Evolutionary conservation across 2,888 invertebrate genomes (phyloP).

Genomic region (Keiferia lycopersicella): DNA sequence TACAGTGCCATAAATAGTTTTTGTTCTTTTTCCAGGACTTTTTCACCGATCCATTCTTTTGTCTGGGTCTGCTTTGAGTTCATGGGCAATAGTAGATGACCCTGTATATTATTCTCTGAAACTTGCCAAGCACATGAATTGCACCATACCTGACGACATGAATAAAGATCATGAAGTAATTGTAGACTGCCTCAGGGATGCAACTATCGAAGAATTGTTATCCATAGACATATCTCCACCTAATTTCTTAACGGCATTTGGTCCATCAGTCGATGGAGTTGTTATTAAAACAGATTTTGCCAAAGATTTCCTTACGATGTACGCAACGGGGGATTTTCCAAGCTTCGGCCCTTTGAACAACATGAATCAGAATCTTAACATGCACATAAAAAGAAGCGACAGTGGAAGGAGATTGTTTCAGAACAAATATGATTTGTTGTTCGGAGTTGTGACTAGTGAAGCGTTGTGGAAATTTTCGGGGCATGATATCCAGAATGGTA

Average conservation of each 20-base stretch:
- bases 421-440: slow-evolving; percentile 90
- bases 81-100: slow-evolving; percentile 95
- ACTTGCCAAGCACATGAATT: slow-evolving; percentile 90
- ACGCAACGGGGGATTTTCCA: slow-evolving; percentile 84
- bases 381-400: slow-evolving; percentile 83
- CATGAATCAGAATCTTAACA: slow-evolving; percentile 76
- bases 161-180: slow-evolving; percentile 91
- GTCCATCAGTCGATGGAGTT: slow-evolving; percentile 96
- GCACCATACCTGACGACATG: slow-evolving; percentile 90
- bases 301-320: slow-evolving; percentile 88
- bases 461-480: slow-evolving; percentile 96
- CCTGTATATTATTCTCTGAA: slow-evolving; percentile 91
- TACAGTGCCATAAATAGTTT: background rate
- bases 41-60: slow-evolving; percentile 93
- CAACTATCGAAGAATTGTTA: slow-evolving; percentile 87
- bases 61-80: slow-evolving; percentile 93
- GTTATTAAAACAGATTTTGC: slow-evolving; percentile 94
- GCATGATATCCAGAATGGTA: slow-evolving; percentile 90
- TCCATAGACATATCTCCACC: slow-evolving; percentile 89
- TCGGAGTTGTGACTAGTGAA: slow-evolving; percentile 95
- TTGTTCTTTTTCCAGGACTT: slow-evolving; percentile 81
- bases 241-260: slow-evolving; percentile 92
- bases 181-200: slow-evolving; percentile 91
- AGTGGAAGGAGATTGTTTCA: slow-evolving; percentile 81
- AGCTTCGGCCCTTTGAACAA: slow-evolving; percentile 82